Percentiles rank a stretch among this genome's conserved stretches.
phyloP scores from a whole-genome alignment of 2,113 vertebrate genomes.

The Motacilla alba region DNA sequence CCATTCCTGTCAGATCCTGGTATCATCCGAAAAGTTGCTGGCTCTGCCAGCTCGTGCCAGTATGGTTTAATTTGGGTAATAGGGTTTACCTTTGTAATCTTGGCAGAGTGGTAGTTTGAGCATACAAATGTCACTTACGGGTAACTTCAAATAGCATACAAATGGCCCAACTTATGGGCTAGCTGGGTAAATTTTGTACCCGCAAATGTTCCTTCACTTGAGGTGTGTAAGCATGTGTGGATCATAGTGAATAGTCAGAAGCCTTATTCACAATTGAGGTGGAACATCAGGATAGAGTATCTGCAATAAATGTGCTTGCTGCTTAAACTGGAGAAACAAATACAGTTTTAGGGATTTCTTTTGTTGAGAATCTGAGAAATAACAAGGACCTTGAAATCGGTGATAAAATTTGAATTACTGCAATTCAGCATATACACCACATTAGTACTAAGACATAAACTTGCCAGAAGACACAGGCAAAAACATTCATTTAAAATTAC shows the following conservation, averaged over 20 bases:
- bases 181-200: not conserved
- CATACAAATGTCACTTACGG: not conserved
- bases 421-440: not conserved
- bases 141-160: not conserved
- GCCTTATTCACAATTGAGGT: not conserved
- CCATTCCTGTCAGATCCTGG: not conserved
- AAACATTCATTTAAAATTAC: not conserved
- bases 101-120: not conserved
- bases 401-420: not conserved
- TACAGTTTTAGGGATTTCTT: not conserved
- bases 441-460: not conserved
- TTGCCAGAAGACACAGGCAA: not conserved
- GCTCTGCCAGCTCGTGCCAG: not conserved
- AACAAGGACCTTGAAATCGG: not conserved
- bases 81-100: not conserved
- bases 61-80: not conserved
- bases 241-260: not conserved
- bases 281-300: not conserved
- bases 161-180: not conserved
- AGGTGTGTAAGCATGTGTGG: not conserved
- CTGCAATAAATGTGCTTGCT: not conserved
- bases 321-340: not conserved
- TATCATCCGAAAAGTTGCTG: not conserved
- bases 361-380: constrained; percentile 13
- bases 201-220: not conserved